phyloP scores from a whole-genome alignment of 2,113 vertebrate species.

The Bostrychus sinensis region DNA sequence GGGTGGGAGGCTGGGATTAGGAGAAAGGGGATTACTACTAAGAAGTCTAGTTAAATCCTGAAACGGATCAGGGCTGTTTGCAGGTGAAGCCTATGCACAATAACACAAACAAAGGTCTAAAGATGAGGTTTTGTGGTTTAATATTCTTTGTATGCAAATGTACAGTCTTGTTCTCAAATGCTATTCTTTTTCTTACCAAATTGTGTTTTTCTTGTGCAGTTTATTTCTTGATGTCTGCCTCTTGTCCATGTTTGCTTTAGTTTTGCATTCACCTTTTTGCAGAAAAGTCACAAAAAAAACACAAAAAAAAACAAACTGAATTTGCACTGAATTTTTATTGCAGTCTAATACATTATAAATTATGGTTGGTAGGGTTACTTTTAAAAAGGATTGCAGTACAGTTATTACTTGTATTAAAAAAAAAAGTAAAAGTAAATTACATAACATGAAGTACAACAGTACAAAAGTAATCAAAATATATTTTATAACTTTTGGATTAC shows the following conservation, averaged over 20 bases:
- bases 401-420: no score
- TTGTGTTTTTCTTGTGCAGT: not conserved
- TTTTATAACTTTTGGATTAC: no score
- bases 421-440: no score
- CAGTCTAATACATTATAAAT: no score
- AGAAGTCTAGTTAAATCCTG: conserved; percentile 65
- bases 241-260: not conserved
- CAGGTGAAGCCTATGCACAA: conserved; percentile 22
- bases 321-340: not conserved
- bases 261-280: not conserved
- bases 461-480: no score
- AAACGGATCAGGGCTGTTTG: conserved; percentile 42
- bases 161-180: not conserved
- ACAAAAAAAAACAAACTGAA: not conserved
- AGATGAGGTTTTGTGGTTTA: not conserved
- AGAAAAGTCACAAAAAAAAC: no score
- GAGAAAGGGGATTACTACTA: conserved; percentile 77
- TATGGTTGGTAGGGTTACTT: no score
- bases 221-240: not conserved
- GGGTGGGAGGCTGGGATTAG: conserved; percentile 71
- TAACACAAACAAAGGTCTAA: not conserved
- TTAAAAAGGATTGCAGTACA: no score
- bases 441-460: no score
- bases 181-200: not conserved
- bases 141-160: no score